Percentiles rank a stretch among this genome's conserved stretches.
phyloP scores from a whole-genome alignment of 1,140 invertebrate genomes.

The Bombus breviceps region DNA sequence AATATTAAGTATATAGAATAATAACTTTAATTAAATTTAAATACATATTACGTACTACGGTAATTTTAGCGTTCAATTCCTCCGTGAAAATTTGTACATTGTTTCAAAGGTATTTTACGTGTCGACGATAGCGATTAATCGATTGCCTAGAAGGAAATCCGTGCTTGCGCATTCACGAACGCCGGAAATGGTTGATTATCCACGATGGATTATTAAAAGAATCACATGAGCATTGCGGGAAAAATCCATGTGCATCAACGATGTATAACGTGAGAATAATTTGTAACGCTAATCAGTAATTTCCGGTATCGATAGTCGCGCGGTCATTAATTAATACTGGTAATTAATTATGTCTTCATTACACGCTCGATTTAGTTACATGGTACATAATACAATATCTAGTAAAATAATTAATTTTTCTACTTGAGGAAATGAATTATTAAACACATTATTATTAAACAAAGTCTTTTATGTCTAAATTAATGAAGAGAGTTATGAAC shows the following conservation, averaged over 20 bases:
- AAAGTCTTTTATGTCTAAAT: no score
- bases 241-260: neutral
- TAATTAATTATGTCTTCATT: neutral
- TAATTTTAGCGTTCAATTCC: no score
- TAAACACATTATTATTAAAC: no score
- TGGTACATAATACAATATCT: neutral
- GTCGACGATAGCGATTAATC: neutral
- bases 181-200: conserved; percentile 7
- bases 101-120: neutral
- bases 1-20: no score
- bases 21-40: no score
- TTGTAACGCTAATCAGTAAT: neutral
- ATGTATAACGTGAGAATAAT: neutral
- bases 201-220: neutral
- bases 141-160: neutral
- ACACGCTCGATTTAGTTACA: neutral
- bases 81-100: no score
- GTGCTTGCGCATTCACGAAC: neutral
- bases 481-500: neutral
- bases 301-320: neutral
- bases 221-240: neutral
- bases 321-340: neutral
- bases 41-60: no score
- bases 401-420: neutral
- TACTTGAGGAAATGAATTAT: neutral